A percentile compares a stretch with the other conserved stretches of the same genome.
Conservation (phyloP, 2,888 invertebrate genomes). For the Xanthorhoe spadicearia region DNA sequence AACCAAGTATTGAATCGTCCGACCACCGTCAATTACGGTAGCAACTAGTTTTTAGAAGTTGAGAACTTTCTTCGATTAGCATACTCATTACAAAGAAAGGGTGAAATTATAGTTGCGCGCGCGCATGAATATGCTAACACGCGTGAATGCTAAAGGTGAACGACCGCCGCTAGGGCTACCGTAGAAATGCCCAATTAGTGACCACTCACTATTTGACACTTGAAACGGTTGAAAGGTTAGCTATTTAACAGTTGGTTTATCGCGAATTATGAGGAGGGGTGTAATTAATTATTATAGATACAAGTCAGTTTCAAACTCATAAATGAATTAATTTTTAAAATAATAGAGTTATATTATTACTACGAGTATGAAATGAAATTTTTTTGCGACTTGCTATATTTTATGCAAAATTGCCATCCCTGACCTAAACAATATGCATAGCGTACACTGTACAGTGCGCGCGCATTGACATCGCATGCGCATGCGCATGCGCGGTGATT, state of each 20-base stretch:
- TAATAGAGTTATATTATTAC: background rate
- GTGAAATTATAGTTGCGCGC: slow-evolving; percentile 72
- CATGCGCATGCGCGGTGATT: slow-evolving; percentile 44
- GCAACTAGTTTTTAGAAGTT: slow-evolving; percentile 74
- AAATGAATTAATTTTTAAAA: too few species aligned
- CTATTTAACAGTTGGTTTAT: background rate
- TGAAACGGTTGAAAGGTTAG: slow-evolving; percentile 17
- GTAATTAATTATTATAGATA: background rate
- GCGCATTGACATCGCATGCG: slow-evolving; percentile 43
- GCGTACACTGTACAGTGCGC: slow-evolving; percentile 22
- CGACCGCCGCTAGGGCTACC: slow-evolving; percentile 55
- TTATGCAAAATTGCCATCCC: slow-evolving; percentile 15
- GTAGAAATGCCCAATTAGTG: slow-evolving; percentile 28
- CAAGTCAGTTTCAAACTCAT: background rate
- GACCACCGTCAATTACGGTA: slow-evolving; percentile 73
- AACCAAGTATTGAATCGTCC: slow-evolving; percentile 1
- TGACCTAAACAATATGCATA: slow-evolving; percentile 13
- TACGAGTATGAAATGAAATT: too few species aligned
- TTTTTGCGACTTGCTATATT: too few species aligned
- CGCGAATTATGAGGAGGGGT: background rate
- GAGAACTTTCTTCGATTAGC: slow-evolving; percentile 83
- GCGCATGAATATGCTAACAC: slow-evolving; percentile 75
- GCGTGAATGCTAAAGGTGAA: slow-evolving; percentile 82
- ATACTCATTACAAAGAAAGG: slow-evolving; percentile 82
- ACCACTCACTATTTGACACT: slow-evolving; percentile 15